Conservation (phyloP, 2,888 invertebrate genomes). For the Dimorphilus gyrociliatus region DNA sequence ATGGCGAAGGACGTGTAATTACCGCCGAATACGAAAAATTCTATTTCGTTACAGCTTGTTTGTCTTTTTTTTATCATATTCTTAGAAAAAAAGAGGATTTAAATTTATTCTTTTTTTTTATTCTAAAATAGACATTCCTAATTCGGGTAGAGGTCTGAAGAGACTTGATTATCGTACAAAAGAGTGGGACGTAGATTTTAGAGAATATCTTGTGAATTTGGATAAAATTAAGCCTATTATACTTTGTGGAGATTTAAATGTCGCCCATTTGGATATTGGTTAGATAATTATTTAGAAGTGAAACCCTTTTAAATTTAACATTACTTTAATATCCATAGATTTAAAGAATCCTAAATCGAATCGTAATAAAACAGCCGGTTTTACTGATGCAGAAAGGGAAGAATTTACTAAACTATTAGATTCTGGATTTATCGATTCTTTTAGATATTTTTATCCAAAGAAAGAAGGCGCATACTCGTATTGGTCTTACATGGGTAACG, state of each 20-base stretch:
- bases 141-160: slow-evolving; percentile 72
- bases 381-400: slow-evolving; percentile 80
- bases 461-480: slow-evolving; percentile 68
- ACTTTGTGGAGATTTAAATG: slow-evolving; percentile 91
- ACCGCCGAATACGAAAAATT: slow-evolving; percentile 84
- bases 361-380: slow-evolving; percentile 70
- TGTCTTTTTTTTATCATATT: slow-evolving; percentile 23
- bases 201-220: slow-evolving; percentile 56
- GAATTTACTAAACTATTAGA: slow-evolving; percentile 68
- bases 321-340: slow-evolving; percentile 45
- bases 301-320: slow-evolving; percentile 1
- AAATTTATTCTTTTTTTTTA: too few relatives aligned
- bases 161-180: slow-evolving; percentile 63
- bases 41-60: slow-evolving; percentile 66
- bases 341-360: slow-evolving; percentile 84
- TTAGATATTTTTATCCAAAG: slow-evolving; percentile 68
- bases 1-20: slow-evolving; percentile 62
- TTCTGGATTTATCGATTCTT: slow-evolving; percentile 72
- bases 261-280: slow-evolving; percentile 85
- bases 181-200: slow-evolving; percentile 73
- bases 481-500: slow-evolving; percentile 82
- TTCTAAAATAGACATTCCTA: slow-evolving; percentile 59
- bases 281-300: slow-evolving; percentile 12
- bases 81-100: background rate
- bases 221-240: slow-evolving; percentile 82